Conservation (phyloP, 2,113 vertebrate species). For the Cavia aperea region DNA sequence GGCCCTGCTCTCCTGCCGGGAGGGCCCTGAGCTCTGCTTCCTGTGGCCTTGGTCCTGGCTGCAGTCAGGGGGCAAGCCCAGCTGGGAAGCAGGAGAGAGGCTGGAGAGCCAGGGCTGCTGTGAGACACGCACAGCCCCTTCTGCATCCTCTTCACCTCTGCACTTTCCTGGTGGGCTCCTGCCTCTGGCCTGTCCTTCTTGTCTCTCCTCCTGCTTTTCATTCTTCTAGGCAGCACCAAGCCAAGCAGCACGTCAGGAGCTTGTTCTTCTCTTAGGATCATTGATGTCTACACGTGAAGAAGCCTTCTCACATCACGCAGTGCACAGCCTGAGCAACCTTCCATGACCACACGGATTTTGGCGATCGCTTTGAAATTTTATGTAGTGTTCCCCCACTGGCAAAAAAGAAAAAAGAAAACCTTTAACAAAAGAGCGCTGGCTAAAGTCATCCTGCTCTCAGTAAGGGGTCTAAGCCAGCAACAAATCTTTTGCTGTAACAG, state of each 20-base stretch:
- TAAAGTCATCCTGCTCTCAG: neutral
- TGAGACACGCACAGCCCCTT: neutral
- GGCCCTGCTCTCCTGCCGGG: neutral
- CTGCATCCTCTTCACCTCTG: neutral
- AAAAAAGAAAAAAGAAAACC: neutral
- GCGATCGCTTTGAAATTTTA: neutral
- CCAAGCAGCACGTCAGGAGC: fast-evolving
- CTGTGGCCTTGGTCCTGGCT: neutral
- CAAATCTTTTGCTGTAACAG: neutral
- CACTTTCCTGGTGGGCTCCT: no score
- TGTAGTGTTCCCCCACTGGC: neutral
- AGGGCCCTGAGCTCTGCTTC: no score
- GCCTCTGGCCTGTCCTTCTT: neutral
- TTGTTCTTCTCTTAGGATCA: neutral
- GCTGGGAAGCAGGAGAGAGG: neutral
- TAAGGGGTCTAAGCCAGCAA: neutral
- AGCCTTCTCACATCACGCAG: neutral
- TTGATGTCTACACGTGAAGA: neutral
- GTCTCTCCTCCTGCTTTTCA: neutral
- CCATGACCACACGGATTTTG: neutral
- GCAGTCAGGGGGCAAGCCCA: fast-evolving
- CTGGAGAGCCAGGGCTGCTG: fast-evolving
- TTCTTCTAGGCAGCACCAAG: neutral
- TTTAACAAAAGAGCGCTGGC: neutral
- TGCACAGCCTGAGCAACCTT: neutral